These are phyloP conservation scores for Drosophila lacteicornis DNA, from an alignment of 1,140 invertebrate species.

Conservation along the genomic window DNA sequence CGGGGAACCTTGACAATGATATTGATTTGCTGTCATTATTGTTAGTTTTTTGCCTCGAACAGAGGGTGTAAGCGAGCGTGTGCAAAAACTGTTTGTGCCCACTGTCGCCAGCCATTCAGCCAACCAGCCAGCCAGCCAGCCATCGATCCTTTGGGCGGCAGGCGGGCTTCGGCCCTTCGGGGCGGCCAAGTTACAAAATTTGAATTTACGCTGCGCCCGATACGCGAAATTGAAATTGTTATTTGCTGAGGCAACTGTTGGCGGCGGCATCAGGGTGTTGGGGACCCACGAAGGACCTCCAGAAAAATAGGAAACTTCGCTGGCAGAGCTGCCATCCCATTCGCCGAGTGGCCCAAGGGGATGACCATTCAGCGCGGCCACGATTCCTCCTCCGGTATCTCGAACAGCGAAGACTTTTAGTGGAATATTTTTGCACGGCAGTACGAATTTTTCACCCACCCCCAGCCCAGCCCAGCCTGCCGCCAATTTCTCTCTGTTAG, in stretches of 20 bases:
- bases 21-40: conserved; percentile 82
- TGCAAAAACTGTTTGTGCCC: conserved; percentile 59
- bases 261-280: neutral
- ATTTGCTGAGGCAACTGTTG: conserved; percentile 65
- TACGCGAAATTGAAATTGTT: conserved; percentile 82
- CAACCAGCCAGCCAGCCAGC: conserved; percentile 3
- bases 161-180: conserved; percentile 30
- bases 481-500: conserved; percentile 28
- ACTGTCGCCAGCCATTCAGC: conserved; percentile 33
- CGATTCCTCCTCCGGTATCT: conserved; percentile 46
- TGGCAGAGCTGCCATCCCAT: conserved; percentile 22
- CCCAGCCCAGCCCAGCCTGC: no score
- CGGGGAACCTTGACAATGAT: conserved; percentile 72
- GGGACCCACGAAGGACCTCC: conserved; percentile 18
- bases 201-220: conserved; percentile 72
- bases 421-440: conserved; percentile 44
- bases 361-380: conserved; percentile 49
- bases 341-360: conserved; percentile 33
- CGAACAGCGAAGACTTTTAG: conserved; percentile 43
- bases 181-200: conserved; percentile 63
- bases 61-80: conserved; percentile 18
- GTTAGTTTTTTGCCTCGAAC: conserved; percentile 58
- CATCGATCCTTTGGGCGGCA: conserved; percentile 44
- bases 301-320: conserved; percentile 44
- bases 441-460: conserved; percentile 5